A percentile compares a stretch with the other conserved stretches of the same genome.
Conservation (phyloP, 2,888 invertebrate species). For the Parochlus steinenii region DNA sequence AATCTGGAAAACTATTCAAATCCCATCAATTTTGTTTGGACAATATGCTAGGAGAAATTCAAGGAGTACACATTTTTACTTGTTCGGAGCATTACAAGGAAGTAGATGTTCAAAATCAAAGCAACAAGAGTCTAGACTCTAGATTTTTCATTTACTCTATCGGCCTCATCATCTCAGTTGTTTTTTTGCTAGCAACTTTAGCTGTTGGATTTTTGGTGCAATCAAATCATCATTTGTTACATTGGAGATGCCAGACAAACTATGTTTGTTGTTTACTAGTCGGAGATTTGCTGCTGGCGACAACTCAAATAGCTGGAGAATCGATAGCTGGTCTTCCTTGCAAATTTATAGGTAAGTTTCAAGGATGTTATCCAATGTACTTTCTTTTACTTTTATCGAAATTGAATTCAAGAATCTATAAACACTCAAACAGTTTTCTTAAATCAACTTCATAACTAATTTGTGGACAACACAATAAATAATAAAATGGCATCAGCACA, state of each 20-base stretch:
- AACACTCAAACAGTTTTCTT: no score
- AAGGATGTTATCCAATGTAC: no score
- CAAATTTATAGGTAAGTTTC: constrained; percentile 47
- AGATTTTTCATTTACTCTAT: constrained; percentile 59
- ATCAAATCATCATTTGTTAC: constrained; percentile 68
- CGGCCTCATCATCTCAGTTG: constrained; percentile 61
- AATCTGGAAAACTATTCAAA: constrained; percentile 25
- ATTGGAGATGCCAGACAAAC: constrained; percentile 79
- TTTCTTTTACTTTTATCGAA: no score
- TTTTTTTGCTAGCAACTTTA: constrained; percentile 66
- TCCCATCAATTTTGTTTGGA: constrained; percentile 18
- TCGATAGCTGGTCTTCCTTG: constrained; percentile 44
- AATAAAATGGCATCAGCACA: no score
- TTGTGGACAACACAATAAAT: no score
- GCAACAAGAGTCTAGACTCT: constrained; percentile 29
- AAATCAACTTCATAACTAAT: no score
- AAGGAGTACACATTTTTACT: constrained; percentile 11
- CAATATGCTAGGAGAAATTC: constrained; percentile 14
- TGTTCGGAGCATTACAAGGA: constrained; percentile 9
- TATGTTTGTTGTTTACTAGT: constrained; percentile 70
- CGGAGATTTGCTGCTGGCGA: constrained; percentile 62
- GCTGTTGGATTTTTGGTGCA: constrained; percentile 64
- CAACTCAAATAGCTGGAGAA: constrained; percentile 52
- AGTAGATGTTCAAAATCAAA: background rate
- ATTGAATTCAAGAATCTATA: no score